Evolutionary conservation across 2,797 vertebrate species (phyloP), one percentile per base, ranked within the genome.

Genomic region (Sebastes melanostomus): DNA sequence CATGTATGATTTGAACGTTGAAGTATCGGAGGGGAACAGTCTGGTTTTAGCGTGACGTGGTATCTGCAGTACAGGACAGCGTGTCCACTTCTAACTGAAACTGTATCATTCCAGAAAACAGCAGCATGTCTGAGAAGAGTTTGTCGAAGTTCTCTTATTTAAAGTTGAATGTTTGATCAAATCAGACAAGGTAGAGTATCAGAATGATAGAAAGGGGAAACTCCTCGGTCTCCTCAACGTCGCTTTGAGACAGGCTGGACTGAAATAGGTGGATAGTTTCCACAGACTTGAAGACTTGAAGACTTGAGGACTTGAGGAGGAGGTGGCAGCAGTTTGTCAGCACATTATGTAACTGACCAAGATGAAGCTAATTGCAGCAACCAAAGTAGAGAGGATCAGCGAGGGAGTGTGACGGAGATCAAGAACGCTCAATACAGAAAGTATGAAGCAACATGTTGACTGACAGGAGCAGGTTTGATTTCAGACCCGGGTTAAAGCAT

Each of bases 401-500:
- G 16, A 34, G 20, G 20, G 38, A 77, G 50, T 32, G 18, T 58
- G 72, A 65, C 54, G 25, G 76, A 72, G 66, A 85, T 80, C 63
- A 75, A 72, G 27, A 81, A 24, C 18, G 5, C 61, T 77, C 50
- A 7, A 80, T 74, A 58, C 67, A 61, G 32, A 77, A 71, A 61
- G 55, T 65, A 71, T 42, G 58, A 83, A 77, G 70, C 46, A 20
- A 71, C 75, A 8, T 59, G 38, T 62, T 77, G 81, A 90, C 73
- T 85, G 84, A 58, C 83, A 85, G 83, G n/a, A 89, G 67, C 65
- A 20, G n/a, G 73, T 75, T 77, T 80, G 83, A 91, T 86, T 84
- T 86, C 68, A 78, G 70, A 81, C 63, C 81, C 29, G 85, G 82
- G 87, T 92, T 92, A 93, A 92, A 36, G 81, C 62, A 74, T 85